Evolutionary conservation across 2,113 vertebrate species (phyloP), one percentile per base, ranked within the genome.

Genomic region (Cyanoliseus patagonus): DNA sequence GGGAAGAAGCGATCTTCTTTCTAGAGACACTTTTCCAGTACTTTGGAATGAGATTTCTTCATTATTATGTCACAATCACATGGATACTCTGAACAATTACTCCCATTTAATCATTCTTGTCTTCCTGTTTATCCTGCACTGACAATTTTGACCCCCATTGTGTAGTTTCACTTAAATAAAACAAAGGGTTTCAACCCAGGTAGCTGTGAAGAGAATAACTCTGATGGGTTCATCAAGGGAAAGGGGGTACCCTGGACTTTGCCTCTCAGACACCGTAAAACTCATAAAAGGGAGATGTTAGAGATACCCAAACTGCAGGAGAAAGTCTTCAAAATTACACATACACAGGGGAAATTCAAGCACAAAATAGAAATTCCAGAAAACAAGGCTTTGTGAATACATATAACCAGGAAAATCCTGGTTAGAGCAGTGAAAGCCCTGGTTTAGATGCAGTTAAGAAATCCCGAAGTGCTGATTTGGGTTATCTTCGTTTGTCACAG

Each of bases 1-100:
- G 6, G 23, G 7, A 64, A 3, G 9, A 66, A 44, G 35, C 1
- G 0, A 35, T 11, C 8, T 39, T 62, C 61, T 68, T 57, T 42
- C 66, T 69, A 74, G 25, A 33, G 18, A 49, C 1, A 30, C 3
- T 74, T 44, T 63, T 44, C 33, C 35, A 68, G 15, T 51, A 62
- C 27, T 63, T 46, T 35, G 22, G 28, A 62, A 57, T 37, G 6
- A 78, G 52, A 52, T 52, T 85, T 66, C 35, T 61, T 37, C 31
- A 33, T 7, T 6, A 33, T 59, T 59, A 74, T 27, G 52, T 42
- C 39, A 22, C 30, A 59, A 69, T 41, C 11, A 5, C 10, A 31
- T 19, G 2, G 55, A 15, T 75, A 20, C 39, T 39, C 69, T 55
- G 28, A 72, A 55, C 12, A 24, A 24, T 17, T 44, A 22, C 31